Percentiles rank a stretch among this genome's conserved stretches.
Conservation (phyloP, 2,888 invertebrate species). For the Cryptus armator region DNA sequence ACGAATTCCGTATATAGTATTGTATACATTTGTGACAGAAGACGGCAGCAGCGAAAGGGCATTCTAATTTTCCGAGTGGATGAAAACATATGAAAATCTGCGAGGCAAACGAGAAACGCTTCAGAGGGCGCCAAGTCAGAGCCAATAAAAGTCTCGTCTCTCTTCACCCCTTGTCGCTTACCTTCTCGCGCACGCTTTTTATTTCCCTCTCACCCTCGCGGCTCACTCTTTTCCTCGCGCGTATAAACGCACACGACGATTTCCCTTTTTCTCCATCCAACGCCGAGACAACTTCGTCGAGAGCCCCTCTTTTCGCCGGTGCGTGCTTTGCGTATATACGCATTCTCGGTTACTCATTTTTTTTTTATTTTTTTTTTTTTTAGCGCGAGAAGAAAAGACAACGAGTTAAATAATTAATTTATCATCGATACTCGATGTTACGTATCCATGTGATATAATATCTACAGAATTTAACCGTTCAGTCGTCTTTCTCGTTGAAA, state of each 20-base stretch:
- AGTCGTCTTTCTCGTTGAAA: too few relatives aligned
- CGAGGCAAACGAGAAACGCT: constrained; percentile 83
- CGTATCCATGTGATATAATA: too few relatives aligned
- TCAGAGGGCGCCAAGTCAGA: constrained; percentile 82
- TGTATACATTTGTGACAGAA: constrained; percentile 14
- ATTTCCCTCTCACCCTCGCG: constrained; percentile 62
- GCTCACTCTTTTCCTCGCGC: constrained; percentile 55
- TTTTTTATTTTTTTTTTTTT: constrained; percentile 8
- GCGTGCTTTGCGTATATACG: constrained; percentile 53
- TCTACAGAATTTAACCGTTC: too few relatives aligned
- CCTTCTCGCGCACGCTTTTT: constrained; percentile 59
- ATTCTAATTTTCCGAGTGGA: constrained; percentile 84
- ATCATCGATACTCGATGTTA: too few relatives aligned
- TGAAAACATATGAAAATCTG: constrained; percentile 85
- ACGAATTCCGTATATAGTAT: constrained; percentile 19
- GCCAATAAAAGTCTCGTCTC: constrained; percentile 83
- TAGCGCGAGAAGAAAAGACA: constrained; percentile 35
- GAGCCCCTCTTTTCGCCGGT: constrained; percentile 48
- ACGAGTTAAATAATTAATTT: background rate
- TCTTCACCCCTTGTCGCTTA: constrained; percentile 68
- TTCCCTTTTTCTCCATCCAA: constrained; percentile 68
- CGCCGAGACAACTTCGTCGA: constrained; percentile 53
- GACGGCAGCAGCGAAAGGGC: constrained; percentile 65
- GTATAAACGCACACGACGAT: constrained; percentile 67
- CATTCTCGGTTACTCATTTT: constrained; percentile 27